Conservation (phyloP, 2,888 invertebrate species). For the Heliconius ethilla region DNA sequence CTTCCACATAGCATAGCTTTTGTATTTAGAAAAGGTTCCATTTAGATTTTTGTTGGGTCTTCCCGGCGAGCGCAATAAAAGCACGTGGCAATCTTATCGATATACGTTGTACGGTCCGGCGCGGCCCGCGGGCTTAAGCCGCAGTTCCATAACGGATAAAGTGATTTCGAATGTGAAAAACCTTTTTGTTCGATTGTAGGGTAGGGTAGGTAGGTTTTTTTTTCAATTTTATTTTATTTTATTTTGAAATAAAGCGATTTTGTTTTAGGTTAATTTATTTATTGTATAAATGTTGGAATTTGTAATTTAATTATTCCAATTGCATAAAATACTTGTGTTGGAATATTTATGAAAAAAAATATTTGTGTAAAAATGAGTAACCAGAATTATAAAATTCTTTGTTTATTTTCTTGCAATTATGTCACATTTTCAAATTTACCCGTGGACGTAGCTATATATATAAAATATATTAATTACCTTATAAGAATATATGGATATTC, state of each 20-base stretch:
- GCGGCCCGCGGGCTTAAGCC: conserved; percentile 59
- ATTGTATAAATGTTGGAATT: background rate
- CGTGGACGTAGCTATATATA: too few relatives aligned
- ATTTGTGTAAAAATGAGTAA: too few relatives aligned
- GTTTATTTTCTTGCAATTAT: too few relatives aligned
- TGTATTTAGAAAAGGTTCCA: conserved; percentile 52
- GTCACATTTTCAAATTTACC: too few relatives aligned
- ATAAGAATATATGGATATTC: too few relatives aligned
- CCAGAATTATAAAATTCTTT: too few relatives aligned
- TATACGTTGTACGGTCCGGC: conserved; percentile 67
- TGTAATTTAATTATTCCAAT: background rate
- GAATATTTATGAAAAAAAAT: too few relatives aligned
- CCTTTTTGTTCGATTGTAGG: conserved; percentile 33
- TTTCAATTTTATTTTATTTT: conserved; percentile 4
- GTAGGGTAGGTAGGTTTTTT: background rate
- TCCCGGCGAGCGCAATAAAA: conserved; percentile 69
- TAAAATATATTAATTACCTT: too few relatives aligned
- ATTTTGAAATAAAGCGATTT: conserved; percentile 27
- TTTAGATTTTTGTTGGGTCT: conserved; percentile 62
- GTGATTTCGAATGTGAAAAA: conserved; percentile 41
- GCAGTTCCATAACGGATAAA: conserved; percentile 41
- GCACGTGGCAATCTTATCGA: conserved; percentile 71
- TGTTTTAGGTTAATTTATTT: background rate
- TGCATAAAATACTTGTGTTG: too few relatives aligned
- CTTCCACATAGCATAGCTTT: conserved; percentile 28